Evolutionary conservation across 2,113 vertebrate genomes (phyloP), one percentile per base, ranked within the genome.

Genomic region (Pedionomus torquatus): DNA sequence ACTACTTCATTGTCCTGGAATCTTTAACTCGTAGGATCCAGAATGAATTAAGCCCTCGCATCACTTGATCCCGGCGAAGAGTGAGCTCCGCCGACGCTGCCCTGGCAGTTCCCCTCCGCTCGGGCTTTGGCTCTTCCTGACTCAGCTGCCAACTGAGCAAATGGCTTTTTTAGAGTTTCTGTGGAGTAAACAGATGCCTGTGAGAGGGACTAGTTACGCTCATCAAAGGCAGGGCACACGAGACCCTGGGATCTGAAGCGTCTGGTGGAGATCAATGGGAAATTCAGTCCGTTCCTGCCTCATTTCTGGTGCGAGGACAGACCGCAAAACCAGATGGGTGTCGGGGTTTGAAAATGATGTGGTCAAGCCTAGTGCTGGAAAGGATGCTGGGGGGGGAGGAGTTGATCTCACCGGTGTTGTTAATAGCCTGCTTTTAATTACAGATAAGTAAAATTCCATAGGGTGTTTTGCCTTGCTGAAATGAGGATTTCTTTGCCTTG

Each of bases 1-100:
- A 90, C 91, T 95, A 92, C 94, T 89, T 97, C 94, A 96, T 58
- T 96, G 94, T 95, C 94, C 75, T 95, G 96, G 94, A 95, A 97
- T 97, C 95, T 71, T 65, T 60, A 91, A 61, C 78, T 94, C 61
- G 1, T 13, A 75, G 91, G 83, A 94, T 96, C 91, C 91, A 75
- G 94, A 37, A 87, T 93, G 94, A 92, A 91, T 71, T 94, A 82
- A 95, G 92, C 87, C 43, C 83, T 83, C 1, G 0, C 83, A 57
- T 87, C 86, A 23, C 80, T 92, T 11, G 91, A 81, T 80, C 69
- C 86, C 72, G 15, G 66, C 2, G n/a, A 46, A 68, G 16, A 20
- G 37, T 7, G 37, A 54, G 72, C 51, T 74, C 83, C 4, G 66
- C 65, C 52, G 15, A 70, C 25, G 13, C 65, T 91, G 93, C 61